Conservation (phyloP, 2,797 vertebrate genomes). For the Sylvia borin region DNA sequence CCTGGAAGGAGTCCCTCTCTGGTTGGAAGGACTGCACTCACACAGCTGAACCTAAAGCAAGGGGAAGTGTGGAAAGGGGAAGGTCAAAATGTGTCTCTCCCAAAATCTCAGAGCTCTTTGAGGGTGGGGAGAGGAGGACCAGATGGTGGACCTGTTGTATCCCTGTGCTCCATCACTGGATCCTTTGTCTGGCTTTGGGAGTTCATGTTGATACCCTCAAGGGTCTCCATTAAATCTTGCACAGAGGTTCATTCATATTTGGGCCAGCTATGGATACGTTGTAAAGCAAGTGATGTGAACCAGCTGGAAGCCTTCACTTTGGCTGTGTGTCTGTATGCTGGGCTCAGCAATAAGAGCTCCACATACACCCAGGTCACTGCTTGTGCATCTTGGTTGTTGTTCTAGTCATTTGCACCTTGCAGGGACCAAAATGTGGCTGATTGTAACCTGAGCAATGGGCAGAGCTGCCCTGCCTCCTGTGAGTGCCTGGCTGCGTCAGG, state of each 20-base stretch:
- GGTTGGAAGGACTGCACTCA: not conserved
- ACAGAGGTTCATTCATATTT: not conserved
- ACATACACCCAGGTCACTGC: not conserved
- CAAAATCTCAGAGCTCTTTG: not conserved
- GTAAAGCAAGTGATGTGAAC: not conserved
- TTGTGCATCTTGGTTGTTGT: not conserved
- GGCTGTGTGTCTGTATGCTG: not conserved
- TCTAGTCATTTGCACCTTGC: not conserved
- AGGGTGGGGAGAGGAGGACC: not conserved
- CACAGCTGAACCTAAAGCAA: not conserved
- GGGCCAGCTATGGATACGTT: not conserved
- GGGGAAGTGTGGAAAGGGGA: not conserved
- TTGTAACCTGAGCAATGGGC: not conserved
- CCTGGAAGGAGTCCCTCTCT: constrained; percentile 24
- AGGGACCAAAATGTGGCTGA: not conserved
- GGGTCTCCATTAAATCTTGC: not conserved
- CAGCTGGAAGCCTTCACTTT: not conserved
- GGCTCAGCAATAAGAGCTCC: not conserved
- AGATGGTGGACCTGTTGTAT: not conserved
- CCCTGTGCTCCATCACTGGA: not conserved
- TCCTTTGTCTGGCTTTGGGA: not conserved
- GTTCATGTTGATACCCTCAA: not conserved
- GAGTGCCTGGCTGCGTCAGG: not conserved
- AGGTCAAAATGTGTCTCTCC: not conserved
- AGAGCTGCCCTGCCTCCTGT: not conserved